Evolutionary conservation across 2,888 invertebrate genomes (phyloP), one percentile per base, ranked within the genome.

Genomic region (Caradrina clavipalpis): DNA sequence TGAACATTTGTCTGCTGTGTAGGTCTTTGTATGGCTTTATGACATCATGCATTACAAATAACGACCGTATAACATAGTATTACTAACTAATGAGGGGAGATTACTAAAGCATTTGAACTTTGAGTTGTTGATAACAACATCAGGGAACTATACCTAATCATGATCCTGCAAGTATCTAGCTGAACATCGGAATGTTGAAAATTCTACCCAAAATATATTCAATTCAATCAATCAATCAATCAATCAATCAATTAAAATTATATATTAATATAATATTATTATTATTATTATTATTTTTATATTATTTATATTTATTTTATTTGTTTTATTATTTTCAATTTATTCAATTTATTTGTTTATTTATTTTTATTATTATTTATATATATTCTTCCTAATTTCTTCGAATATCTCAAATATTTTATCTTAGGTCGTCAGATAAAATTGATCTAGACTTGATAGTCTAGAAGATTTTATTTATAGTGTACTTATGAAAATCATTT

Each of bases 31-130:
- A 42, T 64, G 42, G 56, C 67, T 39, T 59, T 64, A 79, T 67
- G 69, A 69, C 58, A 69, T 76, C 59, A 65, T 70, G 21, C 13
- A 13, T 50, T 57, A 50, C 22, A 22, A 73, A 21, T 47, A 55
- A 35, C 19, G 11, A 7, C 19, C 31, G 45, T 50, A 13, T 56
- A 57, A 50, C 54, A 58, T 47, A 55, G 58, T 31, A 55, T 51
- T 50, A 49, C 15, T 55, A 21, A 42, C 35, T 47, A 45, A 59
- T 15, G 13, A 22, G 42, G 59, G 31, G 13, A 51, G 31, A 53
- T 69, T 42, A 55, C 26, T 53, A 58, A 57, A 64, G 13, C 8
- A 59, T 42, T 45, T 17, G 45, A 45, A 17, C 15, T 45, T 45
- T 45, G 17, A 45, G 17, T 17, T 45, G 45, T 45, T 45, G 45